Base-by-base conservation (phyloP, 2,797 vertebrate genomes). In the Anisognathus igniventris region DNA sequence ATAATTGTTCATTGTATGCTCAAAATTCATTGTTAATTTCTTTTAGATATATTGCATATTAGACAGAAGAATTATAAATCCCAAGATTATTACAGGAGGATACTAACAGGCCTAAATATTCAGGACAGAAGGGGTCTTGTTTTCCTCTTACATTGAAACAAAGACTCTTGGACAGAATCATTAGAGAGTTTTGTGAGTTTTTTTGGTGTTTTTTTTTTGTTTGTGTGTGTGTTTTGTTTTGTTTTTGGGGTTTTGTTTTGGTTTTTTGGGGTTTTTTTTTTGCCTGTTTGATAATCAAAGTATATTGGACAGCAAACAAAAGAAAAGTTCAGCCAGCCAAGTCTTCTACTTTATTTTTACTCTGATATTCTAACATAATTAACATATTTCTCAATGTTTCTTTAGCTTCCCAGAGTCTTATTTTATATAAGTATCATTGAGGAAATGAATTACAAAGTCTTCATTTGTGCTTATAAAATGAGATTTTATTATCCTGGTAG, bases 1-100 rank as follows among this genome's bases (percentile, higher is more conserved):
- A 93, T 81, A 96, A 93, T 93, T 93, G 89, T 93, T 80, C 86
- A 92, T 94, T 96, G 56, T 92, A 70, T 86, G 87, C 82, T 86
- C 83, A 91, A 95, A 88, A 95, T 77, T 90, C 80, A 83, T 86
- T 93, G 76, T 86, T 85, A 56, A 95, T 93, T 92, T 96, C 68
- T 91, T 92, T 90, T 65, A 60, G 66, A 60, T 75, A 64, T 88
- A 66, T 80, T 92, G 82, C 80, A 71, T 24, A 28, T 94, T 89
- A 87, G 61, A 90, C 74, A 86, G 92, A 93, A 75, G 54, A 79
- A 72, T 95, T 93, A 81, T 78, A 92, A 93, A 94, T 86, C 51
- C 31, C 40, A 50, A 65, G 84, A 95, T 94, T 76, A 91, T 95
- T 86, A 81, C 62, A 68, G 83, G 76, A 78, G 90, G 76, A 91